These are phyloP conservation scores for Campylomormyrus tamandua DNA, from an alignment of 2,113 vertebrate species.

Conservation along the genomic window DNA sequence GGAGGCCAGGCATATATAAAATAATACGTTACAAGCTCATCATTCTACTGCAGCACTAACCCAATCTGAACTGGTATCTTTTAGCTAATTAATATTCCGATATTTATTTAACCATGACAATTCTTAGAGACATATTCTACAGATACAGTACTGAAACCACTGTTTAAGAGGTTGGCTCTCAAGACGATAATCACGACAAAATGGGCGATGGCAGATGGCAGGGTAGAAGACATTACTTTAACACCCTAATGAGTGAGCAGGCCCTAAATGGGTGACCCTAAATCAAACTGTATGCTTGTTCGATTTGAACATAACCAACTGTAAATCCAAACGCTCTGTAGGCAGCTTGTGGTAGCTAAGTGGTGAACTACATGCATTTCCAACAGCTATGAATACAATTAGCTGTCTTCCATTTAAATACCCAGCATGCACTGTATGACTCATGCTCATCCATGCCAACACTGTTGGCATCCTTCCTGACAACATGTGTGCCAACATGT, in stretches of 20 bases:
- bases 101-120: neutral
- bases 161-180: neutral
- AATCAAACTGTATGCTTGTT: neutral
- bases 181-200: neutral
- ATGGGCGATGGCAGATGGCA: neutral
- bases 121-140: neutral
- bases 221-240: neutral
- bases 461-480: slow-evolving; percentile 1
- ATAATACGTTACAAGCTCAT: neutral
- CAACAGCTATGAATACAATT: neutral
- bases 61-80: neutral
- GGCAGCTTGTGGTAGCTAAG: neutral
- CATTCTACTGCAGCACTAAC: neutral
- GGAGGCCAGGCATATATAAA: neutral
- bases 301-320: neutral
- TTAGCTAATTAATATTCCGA: neutral
- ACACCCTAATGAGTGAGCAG: neutral
- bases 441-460: neutral
- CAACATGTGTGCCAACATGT: slow-evolving; percentile 3
- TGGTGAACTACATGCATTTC: slow-evolving; percentile 1
- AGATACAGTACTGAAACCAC: neutral
- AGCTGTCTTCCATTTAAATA: slow-evolving; percentile 10
- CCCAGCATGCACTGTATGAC: slow-evolving; percentile 3
- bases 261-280: neutral
- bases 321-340: neutral